phyloP scores from a whole-genome alignment of 2,888 invertebrate species.

The Erpobdella octoculata region DNA sequence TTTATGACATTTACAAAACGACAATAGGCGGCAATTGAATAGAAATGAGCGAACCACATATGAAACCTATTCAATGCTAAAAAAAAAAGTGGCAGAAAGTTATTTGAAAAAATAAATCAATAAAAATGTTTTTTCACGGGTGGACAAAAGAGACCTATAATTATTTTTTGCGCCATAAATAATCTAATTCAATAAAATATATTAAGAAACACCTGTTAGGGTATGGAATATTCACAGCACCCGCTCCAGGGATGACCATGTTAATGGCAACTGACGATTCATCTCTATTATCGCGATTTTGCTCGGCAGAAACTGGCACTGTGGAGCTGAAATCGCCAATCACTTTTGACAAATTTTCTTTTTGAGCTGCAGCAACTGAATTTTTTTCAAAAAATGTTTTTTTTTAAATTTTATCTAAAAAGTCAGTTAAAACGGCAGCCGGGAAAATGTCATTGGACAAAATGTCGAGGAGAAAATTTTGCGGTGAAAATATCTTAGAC shows the following conservation, averaged over 20 bases:
- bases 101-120: background rate
- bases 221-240: background rate
- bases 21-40: too few relatives aligned
- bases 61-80: too few relatives aligned
- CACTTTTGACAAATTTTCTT: conserved; percentile 9
- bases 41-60: too few relatives aligned
- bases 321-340: conserved; percentile 1
- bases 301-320: background rate
- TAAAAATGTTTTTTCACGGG: background rate
- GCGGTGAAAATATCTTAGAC: too few relatives aligned
- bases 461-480: too few relatives aligned
- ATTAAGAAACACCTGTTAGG: background rate
- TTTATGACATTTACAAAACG: background rate
- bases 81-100: background rate
- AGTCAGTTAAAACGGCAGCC: too few relatives aligned
- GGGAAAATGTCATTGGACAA: too few relatives aligned
- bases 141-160: too few relatives aligned
- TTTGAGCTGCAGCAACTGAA: background rate
- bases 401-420: too few relatives aligned
- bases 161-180: too few relatives aligned
- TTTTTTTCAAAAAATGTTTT: too few relatives aligned
- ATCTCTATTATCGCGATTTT: background rate
- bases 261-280: background rate
- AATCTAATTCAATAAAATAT: too few relatives aligned
- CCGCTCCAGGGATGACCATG: background rate